Evolutionary conservation across 2,113 vertebrate species (phyloP).

Genomic region (Seriola quinqueradiata): DNA sequence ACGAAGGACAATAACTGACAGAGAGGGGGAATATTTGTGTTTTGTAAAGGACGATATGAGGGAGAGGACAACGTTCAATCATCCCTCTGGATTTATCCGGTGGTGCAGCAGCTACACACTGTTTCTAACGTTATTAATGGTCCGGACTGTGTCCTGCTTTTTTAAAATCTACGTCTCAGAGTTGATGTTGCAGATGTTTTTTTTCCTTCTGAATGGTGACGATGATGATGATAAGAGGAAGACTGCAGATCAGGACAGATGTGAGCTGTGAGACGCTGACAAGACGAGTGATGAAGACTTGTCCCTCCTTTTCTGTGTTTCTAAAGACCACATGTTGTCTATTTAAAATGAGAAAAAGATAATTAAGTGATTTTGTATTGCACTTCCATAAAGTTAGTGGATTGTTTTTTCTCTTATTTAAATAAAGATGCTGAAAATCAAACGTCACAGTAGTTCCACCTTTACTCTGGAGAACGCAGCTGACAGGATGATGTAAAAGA

Average conservation of each 20-base stretch:
- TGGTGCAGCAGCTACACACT: too few relatives aligned
- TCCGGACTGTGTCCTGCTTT: neutral
- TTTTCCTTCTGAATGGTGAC: neutral
- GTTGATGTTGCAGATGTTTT: neutral
- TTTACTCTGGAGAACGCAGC: neutral
- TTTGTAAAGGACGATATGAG: neutral
- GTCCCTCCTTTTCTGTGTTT: neutral
- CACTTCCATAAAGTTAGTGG: neutral
- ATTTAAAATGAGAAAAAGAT: neutral
- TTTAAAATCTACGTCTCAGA: neutral
- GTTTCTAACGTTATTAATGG: neutral
- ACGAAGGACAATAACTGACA: too few relatives aligned
- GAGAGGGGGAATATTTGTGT: too few relatives aligned
- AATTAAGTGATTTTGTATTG: neutral
- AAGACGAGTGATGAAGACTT: neutral
- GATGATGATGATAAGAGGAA: neutral
- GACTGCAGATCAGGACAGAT: too few relatives aligned
- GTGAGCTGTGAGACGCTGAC: too few relatives aligned
- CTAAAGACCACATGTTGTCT: neutral
- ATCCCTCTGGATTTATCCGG: too few relatives aligned
- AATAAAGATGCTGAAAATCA: slow-evolving; percentile 57
- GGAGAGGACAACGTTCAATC: neutral
- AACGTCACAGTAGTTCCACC: neutral
- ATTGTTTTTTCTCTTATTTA: slow-evolving; percentile 33
- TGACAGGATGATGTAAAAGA: slow-evolving; percentile 28